Evolutionary conservation across 2,797 vertebrate species (phyloP).

Genomic region (Salmo trutta): DNA sequence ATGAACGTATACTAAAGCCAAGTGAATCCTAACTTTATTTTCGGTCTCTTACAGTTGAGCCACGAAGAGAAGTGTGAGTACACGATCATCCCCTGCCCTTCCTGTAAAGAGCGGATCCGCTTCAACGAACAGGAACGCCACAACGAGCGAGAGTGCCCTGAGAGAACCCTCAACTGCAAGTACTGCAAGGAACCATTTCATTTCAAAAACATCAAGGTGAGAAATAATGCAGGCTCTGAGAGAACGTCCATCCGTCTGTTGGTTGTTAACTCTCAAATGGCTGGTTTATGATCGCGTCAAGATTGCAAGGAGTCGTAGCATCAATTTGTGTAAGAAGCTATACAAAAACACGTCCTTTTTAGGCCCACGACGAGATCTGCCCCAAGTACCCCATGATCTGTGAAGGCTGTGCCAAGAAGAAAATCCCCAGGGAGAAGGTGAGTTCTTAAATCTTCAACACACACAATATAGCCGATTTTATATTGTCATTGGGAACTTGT

Average conservation of each 20-base stretch:
- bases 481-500: background rate
- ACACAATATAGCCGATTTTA: background rate
- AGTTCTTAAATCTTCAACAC: background rate
- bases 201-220: slow-evolving; percentile 80
- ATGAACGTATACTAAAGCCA: background rate
- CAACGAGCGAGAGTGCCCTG: slow-evolving; percentile 80
- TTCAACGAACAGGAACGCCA: slow-evolving; percentile 83
- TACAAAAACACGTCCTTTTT: background rate
- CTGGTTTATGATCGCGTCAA: background rate
- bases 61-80: slow-evolving; percentile 83
- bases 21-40: background rate
- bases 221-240: background rate
- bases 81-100: slow-evolving; percentile 80
- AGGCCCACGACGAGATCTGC: slow-evolving; percentile 93
- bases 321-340: background rate
- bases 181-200: slow-evolving; percentile 83
- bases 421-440: slow-evolving; percentile 90
- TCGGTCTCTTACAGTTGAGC: slow-evolving; percentile 57
- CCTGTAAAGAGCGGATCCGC: slow-evolving; percentile 82
- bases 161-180: slow-evolving; percentile 84
- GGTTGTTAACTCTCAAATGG: background rate
- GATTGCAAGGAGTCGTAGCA: background rate
- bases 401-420: slow-evolving; percentile 91
- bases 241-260: background rate
- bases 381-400: slow-evolving; percentile 94